Evolutionary conservation across 2,888 invertebrate genomes (phyloP), one percentile per base, ranked within the genome.

Genomic region (Arctia plantaginis): DNA sequence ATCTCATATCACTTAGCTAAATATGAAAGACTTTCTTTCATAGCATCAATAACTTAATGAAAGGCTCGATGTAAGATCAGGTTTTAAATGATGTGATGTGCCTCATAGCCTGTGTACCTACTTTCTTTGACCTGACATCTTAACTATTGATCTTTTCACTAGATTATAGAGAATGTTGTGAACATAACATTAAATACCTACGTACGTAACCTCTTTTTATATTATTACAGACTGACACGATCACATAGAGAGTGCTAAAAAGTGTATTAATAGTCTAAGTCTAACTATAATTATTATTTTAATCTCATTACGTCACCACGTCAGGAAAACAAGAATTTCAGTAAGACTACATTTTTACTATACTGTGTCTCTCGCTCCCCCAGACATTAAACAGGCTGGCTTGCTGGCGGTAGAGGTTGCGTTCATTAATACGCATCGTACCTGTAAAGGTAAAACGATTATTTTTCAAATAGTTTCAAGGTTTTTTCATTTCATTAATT

Each of bases 71-170:
- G 27, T 13, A 27, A 30, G 7, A 30, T 62, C 62, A 62, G 18
- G 62, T 62, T 62, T 62, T 18, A 62, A 62, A 62, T 62, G 15
- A 62, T 30, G 18, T 62, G 62, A 62, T 62, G 59, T 44, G 20
- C 18, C 18, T 4, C 30, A 62, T 30, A 62, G 27, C 30, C 30
- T 62, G 30, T 62, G 18, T 62, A 62, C 62, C 62, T 30, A 62
- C 62, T 62, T 62, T 62, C 62, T 62, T 62, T 30, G 62, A 62
- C 30, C 62, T 62, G 62, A 62, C 27, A 23, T 23, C 51, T 55
- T 55, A 55, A 27, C 30, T 55, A 55, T 55, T 55, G 51, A 55
- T 23, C 51, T 23, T 55, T 55, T 55, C 51, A 55, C 51, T 12
- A 55, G 51, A 23, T 55, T 55, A 55, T 55, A 55, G n/a, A 55